phyloP scores from a whole-genome alignment of 2,797 vertebrate species.

The Sebastes elongatus region DNA sequence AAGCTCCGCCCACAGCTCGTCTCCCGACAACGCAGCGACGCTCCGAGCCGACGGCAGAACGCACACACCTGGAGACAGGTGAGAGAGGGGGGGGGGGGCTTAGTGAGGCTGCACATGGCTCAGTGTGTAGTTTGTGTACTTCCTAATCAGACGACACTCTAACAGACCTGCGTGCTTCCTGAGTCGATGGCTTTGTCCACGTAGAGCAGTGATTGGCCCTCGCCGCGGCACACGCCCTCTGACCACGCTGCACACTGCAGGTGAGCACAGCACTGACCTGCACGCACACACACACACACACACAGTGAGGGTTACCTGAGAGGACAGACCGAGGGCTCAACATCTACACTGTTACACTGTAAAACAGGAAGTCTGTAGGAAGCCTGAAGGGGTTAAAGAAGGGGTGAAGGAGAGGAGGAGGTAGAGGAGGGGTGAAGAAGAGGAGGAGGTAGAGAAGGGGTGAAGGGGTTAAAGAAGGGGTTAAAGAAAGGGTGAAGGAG shows the following conservation, averaged over 20 bases:
- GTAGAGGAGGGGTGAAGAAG: too few relatives aligned
- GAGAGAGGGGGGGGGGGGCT: not conserved
- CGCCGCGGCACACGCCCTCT: conserved; percentile 86
- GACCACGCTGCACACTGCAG: conserved; percentile 97
- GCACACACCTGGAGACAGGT: conserved; percentile 86
- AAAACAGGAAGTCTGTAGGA: too few relatives aligned
- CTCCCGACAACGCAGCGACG: conserved; percentile 94
- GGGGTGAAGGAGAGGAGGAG: too few relatives aligned
- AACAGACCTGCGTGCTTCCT: conserved; percentile 95
- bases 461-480: too few relatives aligned
- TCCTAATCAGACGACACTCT: not conserved
- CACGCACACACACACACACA: conserved; percentile 6
- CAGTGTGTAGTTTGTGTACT: not conserved
- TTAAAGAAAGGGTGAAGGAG: too few relatives aligned
- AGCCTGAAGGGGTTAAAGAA: too few relatives aligned
- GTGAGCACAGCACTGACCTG: conserved; percentile 97
- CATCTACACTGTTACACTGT: too few relatives aligned
- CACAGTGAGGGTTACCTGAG: not conserved
- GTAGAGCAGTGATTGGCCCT: conserved; percentile 88
- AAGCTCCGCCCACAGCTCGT: conserved; percentile 90
- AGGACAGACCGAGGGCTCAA: not conserved
- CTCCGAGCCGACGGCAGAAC: conserved; percentile 95
- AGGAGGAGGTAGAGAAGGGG: too few relatives aligned
- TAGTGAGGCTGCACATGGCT: not conserved
- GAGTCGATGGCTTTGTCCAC: conserved; percentile 99